Percentiles rank a stretch among this genome's conserved stretches.
Evolutionary conservation across 2,888 invertebrate species (phyloP).

Genomic region (Hyposoter dolosus): DNA sequence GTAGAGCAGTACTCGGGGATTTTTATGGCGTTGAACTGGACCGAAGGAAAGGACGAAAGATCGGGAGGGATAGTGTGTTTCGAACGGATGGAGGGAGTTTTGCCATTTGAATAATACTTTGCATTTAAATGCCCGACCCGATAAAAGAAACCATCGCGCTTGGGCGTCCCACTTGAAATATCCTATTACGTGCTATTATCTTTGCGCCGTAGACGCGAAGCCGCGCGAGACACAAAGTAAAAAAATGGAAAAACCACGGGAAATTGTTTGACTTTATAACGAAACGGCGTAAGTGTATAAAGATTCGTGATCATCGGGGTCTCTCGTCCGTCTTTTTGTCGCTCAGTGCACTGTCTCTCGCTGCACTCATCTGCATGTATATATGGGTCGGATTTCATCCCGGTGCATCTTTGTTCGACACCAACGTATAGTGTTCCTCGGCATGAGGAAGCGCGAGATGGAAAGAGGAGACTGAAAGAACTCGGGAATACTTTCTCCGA

Average conservation of each 20-base stretch:
- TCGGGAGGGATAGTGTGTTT: slow-evolving; percentile 32
- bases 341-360: not conserved
- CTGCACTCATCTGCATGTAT: not conserved
- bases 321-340: not conserved
- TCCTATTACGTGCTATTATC: slow-evolving; percentile 83
- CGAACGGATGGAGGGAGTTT: slow-evolving; percentile 64
- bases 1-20: slow-evolving; percentile 1
- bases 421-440: slow-evolving; percentile 22
- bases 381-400: slow-evolving; percentile 11
- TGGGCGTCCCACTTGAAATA: slow-evolving; percentile 79
- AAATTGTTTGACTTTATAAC: not conserved
- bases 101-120: slow-evolving; percentile 84
- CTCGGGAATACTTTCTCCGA: slow-evolving; percentile 27
- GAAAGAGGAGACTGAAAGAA: slow-evolving; percentile 33
- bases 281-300: slow-evolving; percentile 15
- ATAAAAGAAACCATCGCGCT: slow-evolving; percentile 82
- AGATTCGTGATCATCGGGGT: not conserved
- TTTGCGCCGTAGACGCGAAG: slow-evolving; percentile 69
- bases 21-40: slow-evolving; percentile 35
- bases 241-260: not conserved
- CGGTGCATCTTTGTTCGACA: slow-evolving; percentile 33
- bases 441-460: slow-evolving; percentile 25
- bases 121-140: slow-evolving; percentile 82
- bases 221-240: slow-evolving; percentile 37
- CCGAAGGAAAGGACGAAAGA: slow-evolving; percentile 42